A percentile compares a stretch with the other conserved stretches of the same genome.
Evolutionary conservation across 2,113 vertebrate species (phyloP).

Genomic region (Petromus typicus): DNA sequence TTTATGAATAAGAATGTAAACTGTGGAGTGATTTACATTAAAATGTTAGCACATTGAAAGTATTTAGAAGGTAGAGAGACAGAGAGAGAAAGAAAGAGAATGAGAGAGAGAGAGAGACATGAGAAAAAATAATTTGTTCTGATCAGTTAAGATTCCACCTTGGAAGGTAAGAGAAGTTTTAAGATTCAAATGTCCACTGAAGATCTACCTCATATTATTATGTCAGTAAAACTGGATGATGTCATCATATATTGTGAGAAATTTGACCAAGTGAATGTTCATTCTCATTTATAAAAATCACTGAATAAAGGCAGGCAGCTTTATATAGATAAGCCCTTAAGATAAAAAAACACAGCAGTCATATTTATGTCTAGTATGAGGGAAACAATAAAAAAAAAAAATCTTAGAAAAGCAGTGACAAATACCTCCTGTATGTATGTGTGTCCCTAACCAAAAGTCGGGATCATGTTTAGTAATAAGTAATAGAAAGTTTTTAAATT

Average conservation of each 20-base stretch:
- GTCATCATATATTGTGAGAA: neutral
- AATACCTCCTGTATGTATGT: neutral
- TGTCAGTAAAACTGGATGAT: neutral
- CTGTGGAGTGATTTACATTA: neutral
- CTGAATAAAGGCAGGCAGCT: neutral
- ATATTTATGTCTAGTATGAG: neutral
- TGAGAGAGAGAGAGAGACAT: neutral
- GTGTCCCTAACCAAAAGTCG: neutral
- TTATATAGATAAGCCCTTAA: neutral
- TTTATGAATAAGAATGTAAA: neutral
- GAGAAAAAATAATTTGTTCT: neutral
- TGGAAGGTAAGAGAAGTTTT: neutral
- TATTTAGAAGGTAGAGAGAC: neutral
- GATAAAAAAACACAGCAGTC: neutral
- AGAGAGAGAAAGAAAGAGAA: neutral
- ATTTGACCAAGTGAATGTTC: neutral
- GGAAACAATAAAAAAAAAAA: neutral
- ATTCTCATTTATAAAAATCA: neutral
- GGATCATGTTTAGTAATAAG: neutral
- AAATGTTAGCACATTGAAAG: neutral
- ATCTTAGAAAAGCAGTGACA: constrained; percentile 6
- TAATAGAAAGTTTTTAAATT: neutral
- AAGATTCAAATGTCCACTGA: neutral
- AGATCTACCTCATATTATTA: neutral
- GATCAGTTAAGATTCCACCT: neutral